Conservation (phyloP, 2,113 vertebrate genomes). For the Macquaria australasica region DNA sequence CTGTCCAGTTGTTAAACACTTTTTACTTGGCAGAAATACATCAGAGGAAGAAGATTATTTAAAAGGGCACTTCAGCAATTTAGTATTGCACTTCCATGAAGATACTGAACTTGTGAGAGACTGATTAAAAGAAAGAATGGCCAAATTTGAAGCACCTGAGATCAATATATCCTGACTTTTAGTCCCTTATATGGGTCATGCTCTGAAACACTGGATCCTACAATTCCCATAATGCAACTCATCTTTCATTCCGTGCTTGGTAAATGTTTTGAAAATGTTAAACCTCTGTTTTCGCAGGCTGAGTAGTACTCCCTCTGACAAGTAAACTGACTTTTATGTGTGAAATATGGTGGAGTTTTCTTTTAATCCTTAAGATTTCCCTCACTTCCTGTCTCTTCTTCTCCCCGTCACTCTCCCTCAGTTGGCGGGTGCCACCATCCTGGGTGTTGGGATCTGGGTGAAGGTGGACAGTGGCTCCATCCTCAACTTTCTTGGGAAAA, state of each 20-base stretch:
- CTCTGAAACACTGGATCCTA: neutral
- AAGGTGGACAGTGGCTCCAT: constrained; percentile 86
- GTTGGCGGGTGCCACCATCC: constrained; percentile 84
- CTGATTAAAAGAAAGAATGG: neutral
- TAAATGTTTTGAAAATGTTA: too few species aligned
- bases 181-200: neutral
- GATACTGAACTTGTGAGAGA: neutral
- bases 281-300: neutral
- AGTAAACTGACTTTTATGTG: neutral
- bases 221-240: neutral
- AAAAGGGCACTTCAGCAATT: neutral
- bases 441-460: constrained; percentile 88
- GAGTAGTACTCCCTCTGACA: neutral
- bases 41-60: neutral
- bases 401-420: constrained; percentile 45
- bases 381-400: neutral
- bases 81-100: neutral
- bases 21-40: neutral
- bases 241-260: neutral
- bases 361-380: neutral
- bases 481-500: constrained; percentile 71
- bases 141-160: neutral
- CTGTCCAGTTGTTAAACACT: neutral
- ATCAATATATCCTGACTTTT: neutral
- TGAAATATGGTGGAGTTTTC: neutral